Evolutionary conservation across 1,140 invertebrate genomes (phyloP).

Genomic region (Bombus impatiens): DNA sequence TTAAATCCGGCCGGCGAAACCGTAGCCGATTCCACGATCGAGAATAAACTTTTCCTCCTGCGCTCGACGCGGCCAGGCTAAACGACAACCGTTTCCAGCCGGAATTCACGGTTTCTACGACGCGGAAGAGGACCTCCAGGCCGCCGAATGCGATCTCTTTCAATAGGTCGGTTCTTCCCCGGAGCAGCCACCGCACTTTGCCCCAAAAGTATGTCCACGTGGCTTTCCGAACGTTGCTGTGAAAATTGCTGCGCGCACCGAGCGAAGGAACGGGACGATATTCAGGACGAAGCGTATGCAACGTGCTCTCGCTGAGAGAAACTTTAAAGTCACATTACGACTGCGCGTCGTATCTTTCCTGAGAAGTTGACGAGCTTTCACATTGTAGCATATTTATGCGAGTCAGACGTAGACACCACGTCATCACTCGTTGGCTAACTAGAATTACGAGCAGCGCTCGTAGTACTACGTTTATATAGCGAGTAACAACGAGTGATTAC

Average conservation of each 20-base stretch:
- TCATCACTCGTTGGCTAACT: neutral
- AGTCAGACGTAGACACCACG: neutral
- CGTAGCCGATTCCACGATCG: slow-evolving; percentile 59
- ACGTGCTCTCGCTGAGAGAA: neutral
- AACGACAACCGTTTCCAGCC: slow-evolving; percentile 41
- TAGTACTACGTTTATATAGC: too few species aligned
- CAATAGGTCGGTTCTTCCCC: neutral
- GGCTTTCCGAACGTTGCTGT: too few species aligned
- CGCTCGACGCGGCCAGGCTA: slow-evolving; percentile 4
- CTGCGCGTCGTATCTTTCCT: neutral
- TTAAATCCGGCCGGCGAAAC: slow-evolving; percentile 63
- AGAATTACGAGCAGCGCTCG: neutral
- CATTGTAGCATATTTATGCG: neutral
- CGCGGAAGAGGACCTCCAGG: too few species aligned
- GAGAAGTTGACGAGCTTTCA: neutral
- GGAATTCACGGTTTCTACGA: slow-evolving; percentile 38
- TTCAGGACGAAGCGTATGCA: too few species aligned
- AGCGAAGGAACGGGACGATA: too few species aligned
- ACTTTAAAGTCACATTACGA: neutral
- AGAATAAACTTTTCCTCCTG: slow-evolving; percentile 54
- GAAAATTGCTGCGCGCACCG: too few species aligned
- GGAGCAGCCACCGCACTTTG: neutral
- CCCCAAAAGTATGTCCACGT: neutral
- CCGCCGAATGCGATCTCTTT: neutral
- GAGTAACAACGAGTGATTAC: neutral